Evolutionary conservation across 1,140 invertebrate genomes (phyloP).

Genomic region (Campodea augens): DNA sequence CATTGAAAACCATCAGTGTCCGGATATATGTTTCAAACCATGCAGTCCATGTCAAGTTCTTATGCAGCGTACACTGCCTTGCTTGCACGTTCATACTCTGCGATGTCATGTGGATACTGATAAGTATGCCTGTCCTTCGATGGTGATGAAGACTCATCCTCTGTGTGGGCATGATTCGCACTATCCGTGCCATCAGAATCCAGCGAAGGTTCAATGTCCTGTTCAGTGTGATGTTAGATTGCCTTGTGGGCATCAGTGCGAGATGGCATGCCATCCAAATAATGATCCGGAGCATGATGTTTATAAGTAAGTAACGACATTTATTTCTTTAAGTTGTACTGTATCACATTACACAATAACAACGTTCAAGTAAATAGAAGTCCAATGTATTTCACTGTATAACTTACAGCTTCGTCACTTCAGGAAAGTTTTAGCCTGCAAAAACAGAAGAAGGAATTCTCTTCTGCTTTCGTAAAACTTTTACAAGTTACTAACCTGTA

Average conservation of each 20-base stretch:
- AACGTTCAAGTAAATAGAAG: no score
- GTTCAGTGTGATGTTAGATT: neutral
- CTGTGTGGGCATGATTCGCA: neutral
- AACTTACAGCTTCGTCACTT: no score
- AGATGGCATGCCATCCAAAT: neutral
- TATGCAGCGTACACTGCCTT: slow-evolving; percentile 1
- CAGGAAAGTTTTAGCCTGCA: no score
- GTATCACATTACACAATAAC: no score
- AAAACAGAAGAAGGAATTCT: no score
- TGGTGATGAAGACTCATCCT: slow-evolving; percentile 1
- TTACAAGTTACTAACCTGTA: no score
- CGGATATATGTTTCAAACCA: neutral
- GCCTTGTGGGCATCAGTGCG: neutral
- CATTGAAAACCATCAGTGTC: neutral
- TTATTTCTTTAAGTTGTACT: no score
- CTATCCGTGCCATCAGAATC: neutral
- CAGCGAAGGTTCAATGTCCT: neutral
- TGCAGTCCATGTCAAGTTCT: neutral
- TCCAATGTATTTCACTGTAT: no score
- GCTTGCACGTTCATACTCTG: neutral
- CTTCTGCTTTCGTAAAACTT: no score
- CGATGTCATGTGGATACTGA: neutral
- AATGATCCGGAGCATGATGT: neutral
- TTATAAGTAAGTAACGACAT: neutral
- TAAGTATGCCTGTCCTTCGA: neutral